These are phyloP conservation scores for Leiothrix lutea DNA, from an alignment of 2,113 vertebrate genomes.

Conservation along the genomic window DNA sequence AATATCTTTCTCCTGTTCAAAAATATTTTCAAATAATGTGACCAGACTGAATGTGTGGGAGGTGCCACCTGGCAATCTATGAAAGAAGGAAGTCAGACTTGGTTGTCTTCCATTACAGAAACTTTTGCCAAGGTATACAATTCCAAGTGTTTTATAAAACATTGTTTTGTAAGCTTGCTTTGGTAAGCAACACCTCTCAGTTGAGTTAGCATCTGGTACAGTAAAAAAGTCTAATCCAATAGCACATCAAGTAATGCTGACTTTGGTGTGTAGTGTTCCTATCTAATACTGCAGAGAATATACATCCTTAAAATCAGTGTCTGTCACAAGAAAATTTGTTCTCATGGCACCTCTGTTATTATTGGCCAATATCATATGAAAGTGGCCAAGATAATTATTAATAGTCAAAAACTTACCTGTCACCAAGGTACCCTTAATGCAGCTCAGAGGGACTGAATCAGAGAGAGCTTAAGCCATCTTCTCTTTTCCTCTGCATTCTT, in stretches of 20 bases:
- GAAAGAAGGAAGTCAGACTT: not conserved
- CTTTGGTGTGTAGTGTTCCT: not conserved
- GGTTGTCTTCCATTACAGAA: not conserved
- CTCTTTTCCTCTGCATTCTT: not conserved
- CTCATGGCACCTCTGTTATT: not conserved
- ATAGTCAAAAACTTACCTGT: not conserved
- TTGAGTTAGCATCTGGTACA: not conserved
- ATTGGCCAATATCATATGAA: not conserved
- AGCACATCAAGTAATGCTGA: not conserved
- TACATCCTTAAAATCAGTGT: not conserved
- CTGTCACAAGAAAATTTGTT: not conserved
- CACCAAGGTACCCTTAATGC: not conserved
- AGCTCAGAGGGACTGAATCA: not conserved
- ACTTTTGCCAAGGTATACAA: not conserved
- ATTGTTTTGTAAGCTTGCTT: not conserved
- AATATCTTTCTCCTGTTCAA: not conserved
- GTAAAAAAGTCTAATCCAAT: not conserved
- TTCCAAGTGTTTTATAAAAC: slow-evolving; percentile 17
- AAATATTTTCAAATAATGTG: not conserved
- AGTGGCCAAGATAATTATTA: not conserved
- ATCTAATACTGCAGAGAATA: not conserved
- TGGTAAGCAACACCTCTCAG: not conserved
- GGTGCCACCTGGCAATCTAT: not conserved
- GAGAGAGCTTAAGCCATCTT: not conserved
- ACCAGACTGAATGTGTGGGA: not conserved